Base-by-base conservation (phyloP, 2,113 vertebrate genomes). In the Pseudorectes ferrugineus region DNA sequence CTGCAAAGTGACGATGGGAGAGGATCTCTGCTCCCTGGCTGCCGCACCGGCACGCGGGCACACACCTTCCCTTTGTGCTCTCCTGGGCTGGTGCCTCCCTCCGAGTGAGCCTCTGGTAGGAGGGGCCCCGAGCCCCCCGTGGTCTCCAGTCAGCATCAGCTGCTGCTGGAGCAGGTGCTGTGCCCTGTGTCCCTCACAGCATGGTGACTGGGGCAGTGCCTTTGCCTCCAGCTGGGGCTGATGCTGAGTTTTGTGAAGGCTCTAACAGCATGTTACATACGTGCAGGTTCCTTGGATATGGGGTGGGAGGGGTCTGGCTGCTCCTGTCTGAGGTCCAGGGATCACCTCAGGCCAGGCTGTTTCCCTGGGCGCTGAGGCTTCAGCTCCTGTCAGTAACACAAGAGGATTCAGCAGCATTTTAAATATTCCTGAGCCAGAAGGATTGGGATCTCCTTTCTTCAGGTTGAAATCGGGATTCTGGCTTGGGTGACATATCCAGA, bases 41-140 rank as follows among this genome's bases (percentile, higher is more conserved):
- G 43, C 72, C 0, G 3, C 38, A 9, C 33, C 2, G 0, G 16
- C 49, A 19, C 1, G 3, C 5, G 35, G n/a, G 11, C 48, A 45
- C 3, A 2, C 63, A 43, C 45, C 42, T 62, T 71, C 51, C 58
- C 83, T 85, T 94, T 79, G 51, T 82, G 79, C 29, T 76, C 36
- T 25, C 48, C 58, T 77, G 83, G 59, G 57, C 73, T 59, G 22
- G 11, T 2, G 7, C 68, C 46, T 89, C 23, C 0, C 2, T 38
- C 1, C 0, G 29, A 51, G 67, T 0, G 0, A 78, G 75, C 26
- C 2, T 0, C 55, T 20, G 65, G 55, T 35, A n/a, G 46, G 54
- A 79, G 71, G 20, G 52, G 11, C 31, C 57, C 18, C 2, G 0
- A 52, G 23, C 26, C 35, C 45, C 21, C 48, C 1, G 0, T 22